Base-by-base conservation (phyloP, 2,113 vertebrate genomes). In the Oncorhynchus kisutch region DNA sequence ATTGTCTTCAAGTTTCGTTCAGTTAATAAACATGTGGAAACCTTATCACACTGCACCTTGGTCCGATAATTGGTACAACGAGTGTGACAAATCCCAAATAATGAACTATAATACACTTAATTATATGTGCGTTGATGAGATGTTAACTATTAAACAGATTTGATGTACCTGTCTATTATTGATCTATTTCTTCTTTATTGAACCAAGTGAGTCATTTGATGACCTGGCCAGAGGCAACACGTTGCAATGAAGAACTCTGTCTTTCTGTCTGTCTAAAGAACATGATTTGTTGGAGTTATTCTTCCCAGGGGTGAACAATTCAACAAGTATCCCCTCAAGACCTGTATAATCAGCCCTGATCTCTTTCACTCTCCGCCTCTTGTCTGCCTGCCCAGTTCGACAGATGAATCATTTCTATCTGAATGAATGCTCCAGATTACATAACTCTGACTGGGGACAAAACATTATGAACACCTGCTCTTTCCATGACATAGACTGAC, bases 51-150 rank as follows among this genome's bases (percentile, higher is more conserved):
- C 29, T 29, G 29, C 29, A 29, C 29, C 29, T 29, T 29, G 3
- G 3, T 29, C 0, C 29, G 29, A n/a, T n/a, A n/a, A n/a, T n/a
- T n/a, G n/a, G n/a, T n/a, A n/a, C n/a, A n/a, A 29, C 0, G 29
- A 29, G 4, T 3, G 29, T 29, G 29, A 29, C 25, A 25, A 25
- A 25, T 20, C 64, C 74, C 39, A 24, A 24, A 78, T 48, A 71
- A 39, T 29, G 24, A 3, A 49, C 25, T 4, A 18, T 70, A 69
- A 51, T 67, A 54, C 67, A 76, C 75, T 72, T 75, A 72, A 22
- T 75, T 67, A 78, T 68, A 31, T 81, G 80, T 87, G 71, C 84
- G 82, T 59, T 62, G 45, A 81, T 72, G 71, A 39, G 88, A 81
- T 80, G 82, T 76, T 29, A 20, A 67, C 54, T 64, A 76, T 48